phyloP scores from a whole-genome alignment of 2,888 invertebrate genomes.

The Pelosia muscerda region DNA sequence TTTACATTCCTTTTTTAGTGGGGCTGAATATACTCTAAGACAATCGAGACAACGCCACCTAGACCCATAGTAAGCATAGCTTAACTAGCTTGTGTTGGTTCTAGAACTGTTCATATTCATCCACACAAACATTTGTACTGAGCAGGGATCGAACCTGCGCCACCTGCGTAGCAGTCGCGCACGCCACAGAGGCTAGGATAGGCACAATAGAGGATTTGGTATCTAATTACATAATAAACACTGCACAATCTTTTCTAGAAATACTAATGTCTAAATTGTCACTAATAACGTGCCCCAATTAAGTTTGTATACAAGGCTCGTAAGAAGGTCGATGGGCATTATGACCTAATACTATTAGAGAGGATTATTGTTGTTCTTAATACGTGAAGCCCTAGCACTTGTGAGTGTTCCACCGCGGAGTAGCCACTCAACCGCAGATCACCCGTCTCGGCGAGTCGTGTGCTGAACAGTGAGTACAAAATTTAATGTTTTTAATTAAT shows the following conservation, averaged over 20 bases:
- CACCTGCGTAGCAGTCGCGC: too few species aligned
- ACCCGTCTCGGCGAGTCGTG: slow-evolving; percentile 55
- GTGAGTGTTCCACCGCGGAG: slow-evolving; percentile 59
- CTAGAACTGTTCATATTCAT: too few species aligned
- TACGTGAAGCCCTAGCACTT: slow-evolving; percentile 80
- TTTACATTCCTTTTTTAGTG: too few species aligned
- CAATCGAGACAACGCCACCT: too few species aligned
- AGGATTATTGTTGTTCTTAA: slow-evolving; percentile 73
- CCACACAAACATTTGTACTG: too few species aligned
- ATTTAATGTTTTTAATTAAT: background rate
- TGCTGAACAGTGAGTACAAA: slow-evolving; percentile 44
- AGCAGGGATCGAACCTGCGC: too few species aligned
- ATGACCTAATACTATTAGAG: slow-evolving; percentile 74
- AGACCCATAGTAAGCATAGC: too few species aligned
- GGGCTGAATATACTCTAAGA: too few species aligned
- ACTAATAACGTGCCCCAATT: slow-evolving; percentile 60
- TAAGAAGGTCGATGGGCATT: slow-evolving; percentile 70
- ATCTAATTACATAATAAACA: background rate
- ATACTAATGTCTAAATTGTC: slow-evolving; percentile 49
- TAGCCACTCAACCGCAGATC: slow-evolving; percentile 58
- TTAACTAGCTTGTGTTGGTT: too few species aligned
- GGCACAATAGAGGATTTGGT: background rate
- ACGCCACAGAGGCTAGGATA: too few species aligned
- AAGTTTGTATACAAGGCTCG: slow-evolving; percentile 61
- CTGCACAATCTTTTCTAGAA: background rate